Conservation (phyloP, 1,140 invertebrate species). For the Semibalanus balanoides region DNA sequence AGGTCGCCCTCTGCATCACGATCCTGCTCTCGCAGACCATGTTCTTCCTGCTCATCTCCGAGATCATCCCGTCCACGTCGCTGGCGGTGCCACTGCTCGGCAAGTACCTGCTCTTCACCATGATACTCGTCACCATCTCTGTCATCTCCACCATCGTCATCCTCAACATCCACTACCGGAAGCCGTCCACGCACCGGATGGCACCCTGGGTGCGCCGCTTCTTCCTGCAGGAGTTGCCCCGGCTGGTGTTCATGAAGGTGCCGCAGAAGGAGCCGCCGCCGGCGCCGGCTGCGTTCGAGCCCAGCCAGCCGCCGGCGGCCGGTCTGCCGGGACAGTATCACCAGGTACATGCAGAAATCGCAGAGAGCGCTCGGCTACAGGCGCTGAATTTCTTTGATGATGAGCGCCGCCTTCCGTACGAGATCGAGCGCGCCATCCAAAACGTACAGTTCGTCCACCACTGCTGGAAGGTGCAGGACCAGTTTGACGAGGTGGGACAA, state of each 20-base stretch:
- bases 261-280: conserved; percentile 23
- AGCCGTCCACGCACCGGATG: conserved; percentile 96
- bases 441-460: conserved; percentile 92
- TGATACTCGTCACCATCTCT: conserved; percentile 90
- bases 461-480: conserved; percentile 80
- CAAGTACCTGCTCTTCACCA: conserved; percentile 97
- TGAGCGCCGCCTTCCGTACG: conserved; percentile 56
- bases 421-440: conserved; percentile 80
- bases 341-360: neutral
- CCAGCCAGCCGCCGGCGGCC: conserved; percentile 37
- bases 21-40: conserved; percentile 97
- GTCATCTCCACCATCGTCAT: conserved; percentile 95
- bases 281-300: conserved; percentile 1
- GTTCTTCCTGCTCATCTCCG: conserved; percentile 95
- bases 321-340: neutral
- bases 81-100: conserved; percentile 88
- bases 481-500: conserved; percentile 77
- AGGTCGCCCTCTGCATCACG: conserved; percentile 95
- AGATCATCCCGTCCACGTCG: conserved; percentile 97
- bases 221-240: conserved; percentile 68
- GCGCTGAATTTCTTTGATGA: neutral
- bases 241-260: conserved; percentile 61
- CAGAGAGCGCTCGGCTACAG: neutral
- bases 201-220: conserved; percentile 73
- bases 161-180: conserved; percentile 97